phyloP scores from a whole-genome alignment of 2,797 vertebrate genomes.

The Rhadinocentrus ornatus region DNA sequence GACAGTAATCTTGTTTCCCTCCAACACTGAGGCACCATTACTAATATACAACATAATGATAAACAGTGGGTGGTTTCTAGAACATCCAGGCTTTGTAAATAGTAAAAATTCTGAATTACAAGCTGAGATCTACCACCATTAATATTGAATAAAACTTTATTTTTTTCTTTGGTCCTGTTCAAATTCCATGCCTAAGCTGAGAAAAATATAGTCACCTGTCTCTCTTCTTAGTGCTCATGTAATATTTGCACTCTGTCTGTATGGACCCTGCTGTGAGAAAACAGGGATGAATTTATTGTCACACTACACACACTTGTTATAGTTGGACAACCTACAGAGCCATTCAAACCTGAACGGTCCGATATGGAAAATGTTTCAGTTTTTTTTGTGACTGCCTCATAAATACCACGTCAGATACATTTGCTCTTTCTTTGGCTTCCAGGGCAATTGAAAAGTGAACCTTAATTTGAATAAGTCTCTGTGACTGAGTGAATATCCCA shows the following conservation, averaged over 20 bases:
- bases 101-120: constrained; percentile 32
- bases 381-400: background rate
- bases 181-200: constrained; percentile 28
- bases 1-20: constrained; percentile 33
- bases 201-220: constrained; percentile 43
- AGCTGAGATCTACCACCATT: constrained; percentile 3
- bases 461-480: constrained; percentile 22
- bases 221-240: constrained; percentile 16
- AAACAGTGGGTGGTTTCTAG: constrained; percentile 20
- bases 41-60: constrained; percentile 44
- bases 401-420: constrained; percentile 5
- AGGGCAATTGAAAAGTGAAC: constrained; percentile 14
- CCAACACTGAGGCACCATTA: constrained; percentile 20
- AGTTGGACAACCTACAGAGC: background rate
- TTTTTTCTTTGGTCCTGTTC: constrained; percentile 34
- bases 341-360: constrained; percentile 1
- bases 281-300: constrained; percentile 41
- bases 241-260: constrained; percentile 20
- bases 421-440: background rate
- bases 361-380: background rate
- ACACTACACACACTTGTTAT: constrained; percentile 13
- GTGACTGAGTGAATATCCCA: constrained; percentile 33
- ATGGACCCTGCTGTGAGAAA: constrained; percentile 20
- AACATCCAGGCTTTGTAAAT: constrained; percentile 17
- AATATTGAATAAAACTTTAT: constrained; percentile 35